A percentile compares a stretch with the other conserved stretches of the same genome.
phyloP scores from a whole-genome alignment of 2,888 invertebrate species.

The Synanthedon vespiformis region DNA sequence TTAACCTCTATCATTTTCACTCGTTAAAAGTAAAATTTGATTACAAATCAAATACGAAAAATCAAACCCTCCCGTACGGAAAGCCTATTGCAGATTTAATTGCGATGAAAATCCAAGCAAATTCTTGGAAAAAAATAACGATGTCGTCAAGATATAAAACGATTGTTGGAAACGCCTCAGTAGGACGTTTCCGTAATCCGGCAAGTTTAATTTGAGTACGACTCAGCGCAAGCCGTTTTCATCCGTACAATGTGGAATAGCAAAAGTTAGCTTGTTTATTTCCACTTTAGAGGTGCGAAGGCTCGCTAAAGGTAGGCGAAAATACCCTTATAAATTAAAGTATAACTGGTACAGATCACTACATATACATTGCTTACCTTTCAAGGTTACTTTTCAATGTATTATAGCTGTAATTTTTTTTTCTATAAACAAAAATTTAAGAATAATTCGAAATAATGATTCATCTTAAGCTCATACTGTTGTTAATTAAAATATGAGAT shows the following conservation, averaged over 20 bases:
- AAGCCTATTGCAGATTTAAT: too few relatives aligned
- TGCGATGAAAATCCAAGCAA: too few relatives aligned
- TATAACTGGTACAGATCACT: background rate
- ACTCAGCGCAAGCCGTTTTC: slow-evolving; percentile 29
- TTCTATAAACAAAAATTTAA: too few relatives aligned
- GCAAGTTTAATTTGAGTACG: slow-evolving; percentile 38
- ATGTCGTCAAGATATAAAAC: slow-evolving; percentile 2
- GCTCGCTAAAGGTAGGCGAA: slow-evolving; percentile 2
- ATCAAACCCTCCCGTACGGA: too few relatives aligned
- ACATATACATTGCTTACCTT: too few relatives aligned
- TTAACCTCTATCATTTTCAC: background rate
- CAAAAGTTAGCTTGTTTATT: slow-evolving; percentile 57
- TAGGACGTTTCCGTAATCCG: slow-evolving; percentile 28
- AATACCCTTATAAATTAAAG: background rate
- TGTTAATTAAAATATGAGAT: too few relatives aligned
- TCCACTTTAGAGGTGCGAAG: slow-evolving; percentile 33
- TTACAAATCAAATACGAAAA: background rate
- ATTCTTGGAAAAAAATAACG: background rate
- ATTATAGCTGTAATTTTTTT: too few relatives aligned
- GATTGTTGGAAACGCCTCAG: slow-evolving; percentile 18
- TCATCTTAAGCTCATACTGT: too few relatives aligned
- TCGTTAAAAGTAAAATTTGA: background rate
- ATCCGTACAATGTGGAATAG: slow-evolving; percentile 38
- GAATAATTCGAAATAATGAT: too few relatives aligned
- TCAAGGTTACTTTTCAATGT: too few relatives aligned